phyloP scores from a whole-genome alignment of 2,113 vertebrate species.

The Phrynosoma platyrhinos region DNA sequence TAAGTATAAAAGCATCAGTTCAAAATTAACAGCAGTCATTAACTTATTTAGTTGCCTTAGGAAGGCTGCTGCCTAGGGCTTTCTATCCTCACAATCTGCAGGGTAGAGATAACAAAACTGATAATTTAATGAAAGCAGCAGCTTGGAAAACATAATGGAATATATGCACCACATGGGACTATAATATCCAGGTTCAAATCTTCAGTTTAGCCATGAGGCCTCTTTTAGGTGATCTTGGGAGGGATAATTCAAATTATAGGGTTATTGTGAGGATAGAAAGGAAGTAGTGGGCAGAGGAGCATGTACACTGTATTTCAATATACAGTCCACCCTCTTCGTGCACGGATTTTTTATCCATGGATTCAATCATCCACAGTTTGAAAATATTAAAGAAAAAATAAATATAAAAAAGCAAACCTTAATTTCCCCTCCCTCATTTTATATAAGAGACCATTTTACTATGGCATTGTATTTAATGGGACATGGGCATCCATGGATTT shows the following conservation, averaged over 20 bases:
- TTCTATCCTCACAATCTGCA: neutral
- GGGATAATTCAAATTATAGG: no score
- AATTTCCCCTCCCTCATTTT: no score
- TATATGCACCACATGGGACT: neutral
- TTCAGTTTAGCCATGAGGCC: neutral
- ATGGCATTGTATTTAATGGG: no score
- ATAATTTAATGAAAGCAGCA: neutral
- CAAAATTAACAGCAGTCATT: neutral
- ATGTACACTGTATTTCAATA: neutral
- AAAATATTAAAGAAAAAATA: no score
- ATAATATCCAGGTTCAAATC: neutral
- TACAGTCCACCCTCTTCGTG: neutral
- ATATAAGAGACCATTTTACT: no score
- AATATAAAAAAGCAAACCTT: no score
- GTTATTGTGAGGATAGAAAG: no score
- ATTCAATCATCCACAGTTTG: no score
- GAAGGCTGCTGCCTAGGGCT: neutral
- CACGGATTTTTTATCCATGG: no score
- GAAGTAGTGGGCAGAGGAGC: no score
- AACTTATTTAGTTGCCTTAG: neutral
- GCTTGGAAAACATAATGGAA: neutral
- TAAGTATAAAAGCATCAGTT: neutral
- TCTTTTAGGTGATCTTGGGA: neutral
- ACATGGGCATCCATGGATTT: no score
- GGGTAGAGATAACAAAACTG: neutral